Evolutionary conservation across 1,140 invertebrate genomes (phyloP).

Genomic region (Ceratina calcarata): DNA sequence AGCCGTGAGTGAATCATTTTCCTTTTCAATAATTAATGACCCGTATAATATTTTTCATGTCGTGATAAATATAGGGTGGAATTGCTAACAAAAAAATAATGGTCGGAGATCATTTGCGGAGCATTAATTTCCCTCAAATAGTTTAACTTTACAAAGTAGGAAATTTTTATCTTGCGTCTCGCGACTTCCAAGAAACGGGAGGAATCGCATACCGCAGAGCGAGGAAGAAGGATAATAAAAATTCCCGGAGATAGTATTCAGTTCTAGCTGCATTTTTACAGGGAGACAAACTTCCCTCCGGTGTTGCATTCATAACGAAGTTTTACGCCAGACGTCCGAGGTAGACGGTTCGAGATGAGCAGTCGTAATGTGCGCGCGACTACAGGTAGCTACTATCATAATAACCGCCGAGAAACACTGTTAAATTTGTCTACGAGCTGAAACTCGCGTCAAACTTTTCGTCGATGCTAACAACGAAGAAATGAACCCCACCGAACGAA

Average conservation of each 20-base stretch:
- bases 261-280: constrained; percentile 1
- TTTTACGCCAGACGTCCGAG: constrained; percentile 16
- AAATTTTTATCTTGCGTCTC: background rate
- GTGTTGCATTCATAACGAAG: constrained; percentile 4
- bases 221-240: background rate
- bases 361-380: background rate
- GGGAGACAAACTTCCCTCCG: background rate
- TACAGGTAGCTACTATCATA: background rate
- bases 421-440: constrained; percentile 7
- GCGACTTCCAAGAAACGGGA: background rate
- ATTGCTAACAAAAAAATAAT: background rate
- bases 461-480: background rate
- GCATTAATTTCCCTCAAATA: background rate
- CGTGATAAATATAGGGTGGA: background rate
- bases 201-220: background rate
- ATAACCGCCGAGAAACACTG: background rate
- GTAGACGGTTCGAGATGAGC: constrained; percentile 4
- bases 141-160: background rate
- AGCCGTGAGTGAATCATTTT: no score
- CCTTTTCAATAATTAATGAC: no score
- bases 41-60: no score
- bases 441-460: background rate
- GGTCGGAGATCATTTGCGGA: no score
- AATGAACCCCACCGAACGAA: background rate
- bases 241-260: background rate